Base-by-base conservation (phyloP, 1,140 invertebrate genomes). In the Berghia stephanieae region DNA sequence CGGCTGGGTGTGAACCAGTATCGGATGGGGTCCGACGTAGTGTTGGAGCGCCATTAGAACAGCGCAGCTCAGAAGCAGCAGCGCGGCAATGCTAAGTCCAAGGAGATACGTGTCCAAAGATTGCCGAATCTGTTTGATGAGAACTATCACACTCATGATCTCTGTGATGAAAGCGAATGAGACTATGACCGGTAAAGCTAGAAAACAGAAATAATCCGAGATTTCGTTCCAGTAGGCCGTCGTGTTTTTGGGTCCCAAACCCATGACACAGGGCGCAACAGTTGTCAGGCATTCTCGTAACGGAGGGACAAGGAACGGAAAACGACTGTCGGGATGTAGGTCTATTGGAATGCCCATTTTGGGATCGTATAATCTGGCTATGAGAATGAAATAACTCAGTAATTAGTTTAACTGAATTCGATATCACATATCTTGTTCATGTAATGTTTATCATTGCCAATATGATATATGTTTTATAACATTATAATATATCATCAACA, bases 61-160 rank as follows among this genome's bases (percentile, higher is more conserved):
- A 0, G 85, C 81, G 34, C 81, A 80, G 1, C 70, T n/a, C 0
- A 85, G 74, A 34, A 86, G 80, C 24, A 88, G 40, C 2, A 83
- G 52, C 31, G 79, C 83, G 42, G 83, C 81, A n/a, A 85, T 43
- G 42, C 83, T 83, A 40, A 88, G 79, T 3, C 84, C 84, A 18
- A 85, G 80, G 27, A 88, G 77, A 73, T 88, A 88, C 31, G 85
- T 86, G 76, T 88, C 86, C 42, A 86, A 73, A 0, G 85, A 86
- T 31, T 82, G 78, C 18, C 82, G 75, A 16, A 83, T 78, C 69
- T 85, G 85, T 21, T 79, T 77, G 2, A 81, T 72, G 31, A 87
- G 70, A 13, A 86, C 83, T 8, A 85, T 74, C 36, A 86, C 78
- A 69, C 86, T 87, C 18, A 86, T 76, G 24, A 88, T 8, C 70